Evolutionary conservation across 2,113 vertebrate species (phyloP), one percentile per base, ranked within the genome.

Genomic region (Lepus europaeus): DNA sequence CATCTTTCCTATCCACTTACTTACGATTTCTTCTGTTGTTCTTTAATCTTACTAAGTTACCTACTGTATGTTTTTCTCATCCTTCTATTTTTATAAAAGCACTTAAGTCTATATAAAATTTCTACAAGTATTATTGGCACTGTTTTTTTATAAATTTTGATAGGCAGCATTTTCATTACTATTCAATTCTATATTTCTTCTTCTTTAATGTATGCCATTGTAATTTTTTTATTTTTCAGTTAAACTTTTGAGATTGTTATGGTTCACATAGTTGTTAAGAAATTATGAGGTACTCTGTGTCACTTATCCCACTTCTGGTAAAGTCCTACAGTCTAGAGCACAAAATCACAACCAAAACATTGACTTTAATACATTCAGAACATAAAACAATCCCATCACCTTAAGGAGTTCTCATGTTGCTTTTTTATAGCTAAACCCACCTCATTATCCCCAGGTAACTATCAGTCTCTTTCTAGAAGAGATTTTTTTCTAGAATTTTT

Each of bases 21-120:
- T 82, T 53, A 20, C 9, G 59, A 20, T 73, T 79, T 73, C 27
- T 53, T 79, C 17, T 83, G 19, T 81, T 93, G 22, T 77, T 90
- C 25, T 39, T 56, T 87, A 64, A 78, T 63, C 31, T 78, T 77
- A 63, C n/a, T 79, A 64, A 45, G 25, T 78, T 84, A 78, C 77
- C 77, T 89, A 84, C 63, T 61, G 77, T 56, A 66, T 49, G 6
- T n/a, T n/a, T 70, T 49, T 91, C 11, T 72, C 20, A 51, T 87
- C 36, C 36, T 88, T 82, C 77, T 90, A 72, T 31, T 90, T 93
- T 77, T 87, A 72, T 59, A 87, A 82, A 93, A 91, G 9, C 17
- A 78, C 29, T 25, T 87, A 83, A 81, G 45, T 13, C 10, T 72
- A 31, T 87, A 93, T 59, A 33, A 53, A 80, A 76, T 56, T 36